Evolutionary conservation across 2,888 invertebrate species (phyloP).

Genomic region (Mythimna pallens): DNA sequence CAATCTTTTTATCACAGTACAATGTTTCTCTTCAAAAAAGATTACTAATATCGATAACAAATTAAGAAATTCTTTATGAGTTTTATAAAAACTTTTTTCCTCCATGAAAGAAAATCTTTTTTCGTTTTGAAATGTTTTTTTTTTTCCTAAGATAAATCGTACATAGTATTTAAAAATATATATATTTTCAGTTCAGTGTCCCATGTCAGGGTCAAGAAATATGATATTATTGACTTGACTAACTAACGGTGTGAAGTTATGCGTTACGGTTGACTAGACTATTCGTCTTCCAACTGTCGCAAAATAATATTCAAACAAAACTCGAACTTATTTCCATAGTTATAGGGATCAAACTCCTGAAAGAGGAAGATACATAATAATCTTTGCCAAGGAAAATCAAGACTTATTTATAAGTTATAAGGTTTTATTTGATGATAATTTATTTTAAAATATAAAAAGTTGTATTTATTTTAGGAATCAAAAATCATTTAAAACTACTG

Average conservation of each 20-base stretch:
- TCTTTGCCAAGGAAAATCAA: not conserved
- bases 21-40: not conserved
- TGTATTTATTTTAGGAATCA: too few species aligned
- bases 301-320: not conserved
- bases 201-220: conserved; percentile 46
- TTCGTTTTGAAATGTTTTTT: too few species aligned
- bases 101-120: accelerated
- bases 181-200: conserved; percentile 25
- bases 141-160: too few species aligned
- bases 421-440: too few species aligned
- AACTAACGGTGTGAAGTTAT: conserved; percentile 24
- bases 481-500: too few species aligned
- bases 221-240: conserved; percentile 26
- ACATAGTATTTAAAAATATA: not conserved
- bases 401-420: not conserved
- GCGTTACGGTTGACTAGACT: conserved; percentile 27
- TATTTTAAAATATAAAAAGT: too few species aligned
- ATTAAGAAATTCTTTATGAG: not conserved
- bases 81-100: not conserved
- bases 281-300: not conserved
- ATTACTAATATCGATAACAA: not conserved
- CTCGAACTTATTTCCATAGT: accelerated
- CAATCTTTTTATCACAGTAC: accelerated
- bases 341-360: not conserved
- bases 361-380: not conserved